Conservation (phyloP, 2,797 vertebrate genomes). For the Parauchenoglanis ngamensis region DNA sequence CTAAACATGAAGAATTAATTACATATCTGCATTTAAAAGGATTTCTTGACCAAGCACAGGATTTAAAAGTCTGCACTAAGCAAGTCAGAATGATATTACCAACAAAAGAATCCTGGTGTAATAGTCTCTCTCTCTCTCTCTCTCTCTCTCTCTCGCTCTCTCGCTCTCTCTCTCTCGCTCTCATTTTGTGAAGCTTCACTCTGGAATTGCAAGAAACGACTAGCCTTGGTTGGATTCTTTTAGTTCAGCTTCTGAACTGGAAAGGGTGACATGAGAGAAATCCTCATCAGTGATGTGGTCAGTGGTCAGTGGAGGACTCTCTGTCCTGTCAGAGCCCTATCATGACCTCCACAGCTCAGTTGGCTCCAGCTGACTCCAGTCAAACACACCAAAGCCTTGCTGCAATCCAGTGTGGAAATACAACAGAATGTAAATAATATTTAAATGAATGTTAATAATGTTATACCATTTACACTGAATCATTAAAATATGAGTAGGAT, state of each 20-base stretch:
- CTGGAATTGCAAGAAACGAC: constrained; percentile 66
- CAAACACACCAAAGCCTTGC: constrained; percentile 11
- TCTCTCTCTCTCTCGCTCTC: constrained; percentile 55
- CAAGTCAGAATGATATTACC: constrained; percentile 72
- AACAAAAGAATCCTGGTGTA: constrained; percentile 64
- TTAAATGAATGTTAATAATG: neutral
- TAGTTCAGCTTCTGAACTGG: constrained; percentile 71
- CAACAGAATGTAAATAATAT: neutral
- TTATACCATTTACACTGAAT: neutral
- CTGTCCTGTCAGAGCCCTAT: constrained; percentile 34
- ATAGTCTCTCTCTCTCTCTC: constrained; percentile 58
- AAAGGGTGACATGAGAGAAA: constrained; percentile 67
- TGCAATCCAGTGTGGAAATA: neutral
- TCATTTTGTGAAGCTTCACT: constrained; percentile 63
- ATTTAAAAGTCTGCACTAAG: constrained; percentile 61
- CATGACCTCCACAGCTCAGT: constrained; percentile 42
- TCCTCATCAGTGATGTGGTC: constrained; percentile 64
- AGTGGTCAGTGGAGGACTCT: constrained; percentile 51
- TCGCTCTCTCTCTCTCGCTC: constrained; percentile 45
- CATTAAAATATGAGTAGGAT: neutral
- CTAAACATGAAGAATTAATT: constrained; percentile 81
- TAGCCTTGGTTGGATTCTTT: constrained; percentile 71
- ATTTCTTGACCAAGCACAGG: constrained; percentile 56
- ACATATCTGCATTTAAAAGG: constrained; percentile 80
- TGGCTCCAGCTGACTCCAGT: constrained; percentile 29